These are phyloP conservation scores for Diarsia brunnea DNA, from an alignment of 2,888 invertebrate species.

Conservation along the genomic window DNA sequence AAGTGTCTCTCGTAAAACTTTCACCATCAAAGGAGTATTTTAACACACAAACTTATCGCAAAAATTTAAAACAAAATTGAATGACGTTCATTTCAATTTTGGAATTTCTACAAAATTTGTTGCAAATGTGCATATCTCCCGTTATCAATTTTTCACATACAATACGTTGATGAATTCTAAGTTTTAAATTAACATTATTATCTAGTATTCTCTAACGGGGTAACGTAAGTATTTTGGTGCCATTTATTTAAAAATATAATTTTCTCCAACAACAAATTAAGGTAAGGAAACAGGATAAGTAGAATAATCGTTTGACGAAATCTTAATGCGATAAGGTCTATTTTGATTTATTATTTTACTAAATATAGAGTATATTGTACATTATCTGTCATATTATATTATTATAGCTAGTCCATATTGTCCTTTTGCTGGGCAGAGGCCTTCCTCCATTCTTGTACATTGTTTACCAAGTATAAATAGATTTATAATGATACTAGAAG, in stretches of 20 bases:
- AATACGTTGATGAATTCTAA: constrained; percentile 55
- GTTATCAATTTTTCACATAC: constrained; percentile 57
- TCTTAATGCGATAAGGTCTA: background rate
- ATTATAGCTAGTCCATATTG: too few relatives aligned
- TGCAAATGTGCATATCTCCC: constrained; percentile 67
- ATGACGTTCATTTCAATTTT: constrained; percentile 71
- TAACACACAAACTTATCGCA: background rate
- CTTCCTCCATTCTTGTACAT: background rate
- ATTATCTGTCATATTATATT: background rate
- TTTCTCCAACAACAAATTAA: background rate
- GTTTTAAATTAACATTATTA: constrained; percentile 40
- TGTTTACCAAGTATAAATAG: background rate
- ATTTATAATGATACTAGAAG: background rate
- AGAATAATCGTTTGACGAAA: background rate
- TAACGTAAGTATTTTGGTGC: constrained; percentile 36
- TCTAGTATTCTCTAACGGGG: constrained; percentile 20
- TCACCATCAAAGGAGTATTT: constrained; percentile 19
- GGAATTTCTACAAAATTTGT: constrained; percentile 75
- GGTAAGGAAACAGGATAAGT: background rate
- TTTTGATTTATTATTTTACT: background rate
- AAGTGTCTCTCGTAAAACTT: background rate
- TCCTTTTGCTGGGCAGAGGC: too few relatives aligned
- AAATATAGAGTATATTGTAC: background rate
- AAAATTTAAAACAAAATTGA: constrained; percentile 27
- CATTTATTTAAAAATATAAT: background rate